Percentiles rank a stretch among this genome's conserved stretches.
phyloP scores from a whole-genome alignment of 2,113 vertebrate species.

The Xiphophorus couchianus region DNA sequence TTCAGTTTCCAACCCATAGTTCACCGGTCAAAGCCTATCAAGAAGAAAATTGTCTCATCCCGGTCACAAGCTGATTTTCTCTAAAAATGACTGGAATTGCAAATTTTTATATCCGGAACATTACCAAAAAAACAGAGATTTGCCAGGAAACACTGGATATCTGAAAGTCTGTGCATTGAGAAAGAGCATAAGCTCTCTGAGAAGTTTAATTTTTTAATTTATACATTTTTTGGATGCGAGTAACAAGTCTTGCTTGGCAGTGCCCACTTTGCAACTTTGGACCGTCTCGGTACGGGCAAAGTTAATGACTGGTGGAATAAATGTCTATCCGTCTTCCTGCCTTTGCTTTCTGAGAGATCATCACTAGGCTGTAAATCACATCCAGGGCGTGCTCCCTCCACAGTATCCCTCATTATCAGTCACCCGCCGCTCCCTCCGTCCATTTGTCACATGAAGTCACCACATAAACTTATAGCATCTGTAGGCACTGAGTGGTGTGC shows the following conservation, averaged over 20 bases:
- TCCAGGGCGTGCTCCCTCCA: slow-evolving; percentile 10
- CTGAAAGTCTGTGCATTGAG: background rate
- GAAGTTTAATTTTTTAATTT: background rate
- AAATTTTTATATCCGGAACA: too few species aligned
- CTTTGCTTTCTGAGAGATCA: slow-evolving; percentile 17
- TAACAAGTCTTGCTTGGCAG: background rate
- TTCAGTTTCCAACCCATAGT: too few species aligned
- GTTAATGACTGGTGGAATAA: background rate
- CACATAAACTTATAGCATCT: slow-evolving; percentile 39
- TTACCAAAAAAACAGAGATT: too few species aligned
- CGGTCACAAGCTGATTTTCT: background rate
- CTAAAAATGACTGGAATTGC: background rate
- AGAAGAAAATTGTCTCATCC: too few species aligned
- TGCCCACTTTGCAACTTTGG: background rate
- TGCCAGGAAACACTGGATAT: background rate
- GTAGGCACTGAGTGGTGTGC: slow-evolving; percentile 39
- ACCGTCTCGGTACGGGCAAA: too few species aligned
- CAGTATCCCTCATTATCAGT: slow-evolving; percentile 36
- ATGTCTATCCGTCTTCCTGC: background rate
- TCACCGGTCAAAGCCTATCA: too few species aligned
- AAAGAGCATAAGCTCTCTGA: background rate
- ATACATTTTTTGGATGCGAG: background rate
- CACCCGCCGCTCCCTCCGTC: slow-evolving; percentile 20
- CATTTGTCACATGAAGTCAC: slow-evolving; percentile 52
- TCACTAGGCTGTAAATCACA: slow-evolving; percentile 38